Evolutionary conservation across 2,113 vertebrate genomes (phyloP).

Genomic region (Struthidea cinerea): DNA sequence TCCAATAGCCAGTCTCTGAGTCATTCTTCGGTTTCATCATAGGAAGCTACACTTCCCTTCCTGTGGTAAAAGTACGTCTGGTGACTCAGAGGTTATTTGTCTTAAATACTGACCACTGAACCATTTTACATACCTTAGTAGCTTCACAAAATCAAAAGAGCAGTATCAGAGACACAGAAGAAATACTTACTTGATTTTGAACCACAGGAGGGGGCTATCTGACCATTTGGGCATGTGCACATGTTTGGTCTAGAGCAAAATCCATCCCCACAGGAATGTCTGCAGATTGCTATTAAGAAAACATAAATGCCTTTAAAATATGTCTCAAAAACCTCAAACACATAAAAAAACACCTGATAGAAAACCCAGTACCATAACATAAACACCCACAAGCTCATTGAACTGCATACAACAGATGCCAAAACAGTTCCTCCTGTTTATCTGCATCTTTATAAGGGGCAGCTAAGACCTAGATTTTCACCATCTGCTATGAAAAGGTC

Average conservation of each 20-base stretch:
- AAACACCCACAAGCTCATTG: not conserved
- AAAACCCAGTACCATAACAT: not conserved
- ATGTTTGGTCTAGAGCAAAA: conserved; percentile 99
- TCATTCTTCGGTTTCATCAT: not conserved
- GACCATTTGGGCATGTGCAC: conserved; percentile 95
- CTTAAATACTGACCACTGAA: not conserved
- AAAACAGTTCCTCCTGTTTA: not conserved
- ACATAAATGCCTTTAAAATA: conserved; percentile 44
- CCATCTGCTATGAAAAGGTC: not conserved
- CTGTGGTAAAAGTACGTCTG: not conserved
- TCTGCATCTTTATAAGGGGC: not conserved
- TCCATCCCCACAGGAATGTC: conserved; percentile 96
- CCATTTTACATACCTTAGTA: not conserved
- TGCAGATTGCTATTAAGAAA: conserved; percentile 87
- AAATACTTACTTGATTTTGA: conserved; percentile 91
- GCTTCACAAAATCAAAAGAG: not conserved
- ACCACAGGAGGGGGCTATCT: conserved; percentile 91
- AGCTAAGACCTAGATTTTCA: not conserved
- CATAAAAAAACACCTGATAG: not conserved
- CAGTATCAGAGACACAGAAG: not conserved
- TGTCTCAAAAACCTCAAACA: not conserved
- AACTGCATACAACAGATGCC: not conserved
- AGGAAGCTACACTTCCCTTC: not conserved
- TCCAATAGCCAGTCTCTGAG: not conserved
- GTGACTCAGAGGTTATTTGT: conserved; percentile 13